These are phyloP conservation scores for Acanthisitta chloris DNA, from an alignment of 2,113 vertebrate species.

Conservation along the genomic window DNA sequence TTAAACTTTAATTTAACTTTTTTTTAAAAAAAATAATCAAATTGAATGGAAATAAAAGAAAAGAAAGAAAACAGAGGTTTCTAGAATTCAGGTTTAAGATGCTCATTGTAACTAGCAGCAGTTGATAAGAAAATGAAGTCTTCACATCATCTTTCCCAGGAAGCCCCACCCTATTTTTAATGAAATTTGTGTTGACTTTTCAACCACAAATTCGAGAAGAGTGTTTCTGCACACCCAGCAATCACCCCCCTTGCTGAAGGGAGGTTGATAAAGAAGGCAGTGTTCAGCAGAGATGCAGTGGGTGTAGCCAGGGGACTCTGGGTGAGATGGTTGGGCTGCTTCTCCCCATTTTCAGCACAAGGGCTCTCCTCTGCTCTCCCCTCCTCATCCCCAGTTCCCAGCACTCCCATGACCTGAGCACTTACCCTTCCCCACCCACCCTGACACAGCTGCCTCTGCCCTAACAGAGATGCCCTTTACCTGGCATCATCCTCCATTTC, in stretches of 20 bases:
- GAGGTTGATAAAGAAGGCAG: accelerated
- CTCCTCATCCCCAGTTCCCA: background rate
- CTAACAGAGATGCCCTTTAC: background rate
- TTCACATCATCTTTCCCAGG: background rate
- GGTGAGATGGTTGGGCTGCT: background rate
- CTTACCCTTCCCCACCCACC: background rate
- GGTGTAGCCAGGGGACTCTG: background rate
- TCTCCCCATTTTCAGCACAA: background rate
- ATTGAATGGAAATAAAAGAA: accelerated
- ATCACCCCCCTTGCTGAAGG: background rate
- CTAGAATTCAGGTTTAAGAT: background rate
- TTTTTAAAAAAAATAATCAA: background rate
- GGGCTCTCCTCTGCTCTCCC: background rate
- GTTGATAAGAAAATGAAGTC: background rate
- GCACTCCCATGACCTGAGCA: background rate
- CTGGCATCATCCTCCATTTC: background rate
- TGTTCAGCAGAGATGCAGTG: background rate
- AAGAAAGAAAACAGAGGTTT: background rate
- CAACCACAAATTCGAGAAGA: background rate
- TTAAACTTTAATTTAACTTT: background rate
- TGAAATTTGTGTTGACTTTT: background rate
- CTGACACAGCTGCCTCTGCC: background rate
- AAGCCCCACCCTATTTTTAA: background rate
- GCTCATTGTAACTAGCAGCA: background rate
- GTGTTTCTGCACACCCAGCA: background rate